Evolutionary conservation across 2,113 vertebrate genomes (phyloP).

Genomic region (Apteryx mantelli): DNA sequence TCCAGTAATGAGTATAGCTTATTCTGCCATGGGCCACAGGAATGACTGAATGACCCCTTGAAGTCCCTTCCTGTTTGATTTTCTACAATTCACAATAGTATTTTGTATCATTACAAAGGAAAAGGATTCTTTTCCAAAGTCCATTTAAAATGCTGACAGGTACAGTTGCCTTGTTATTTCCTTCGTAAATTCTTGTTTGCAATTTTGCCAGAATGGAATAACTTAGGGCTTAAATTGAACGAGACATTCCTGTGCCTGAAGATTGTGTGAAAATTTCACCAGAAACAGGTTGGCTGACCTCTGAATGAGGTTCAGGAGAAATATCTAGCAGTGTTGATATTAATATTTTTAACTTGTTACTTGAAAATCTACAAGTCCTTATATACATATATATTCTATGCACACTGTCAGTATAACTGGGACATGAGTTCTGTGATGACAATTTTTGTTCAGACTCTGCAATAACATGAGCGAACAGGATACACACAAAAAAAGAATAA

Average conservation of each 20-base stretch:
- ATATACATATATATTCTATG: background rate
- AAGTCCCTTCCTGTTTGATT: background rate
- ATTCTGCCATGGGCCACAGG: background rate
- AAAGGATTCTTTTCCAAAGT: background rate
- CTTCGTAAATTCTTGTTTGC: background rate
- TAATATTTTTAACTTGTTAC: background rate
- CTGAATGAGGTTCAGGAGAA: background rate
- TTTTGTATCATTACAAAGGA: background rate
- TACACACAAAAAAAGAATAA: background rate
- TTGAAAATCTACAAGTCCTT: background rate
- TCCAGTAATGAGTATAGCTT: background rate
- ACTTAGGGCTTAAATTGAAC: background rate
- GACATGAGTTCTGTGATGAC: background rate
- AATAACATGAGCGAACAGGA: background rate
- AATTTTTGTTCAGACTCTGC: background rate
- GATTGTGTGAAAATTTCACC: background rate
- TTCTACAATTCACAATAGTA: background rate
- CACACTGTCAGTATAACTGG: background rate
- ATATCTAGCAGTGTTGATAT: background rate
- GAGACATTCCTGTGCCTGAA: background rate
- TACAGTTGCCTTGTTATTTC: background rate
- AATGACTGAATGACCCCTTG: background rate
- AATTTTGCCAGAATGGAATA: background rate
- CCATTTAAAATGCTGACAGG: background rate
- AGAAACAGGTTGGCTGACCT: background rate